Evolutionary conservation across 2,888 invertebrate genomes (phyloP), one percentile per base, ranked within the genome.

Genomic region (Dione vanillae): DNA sequence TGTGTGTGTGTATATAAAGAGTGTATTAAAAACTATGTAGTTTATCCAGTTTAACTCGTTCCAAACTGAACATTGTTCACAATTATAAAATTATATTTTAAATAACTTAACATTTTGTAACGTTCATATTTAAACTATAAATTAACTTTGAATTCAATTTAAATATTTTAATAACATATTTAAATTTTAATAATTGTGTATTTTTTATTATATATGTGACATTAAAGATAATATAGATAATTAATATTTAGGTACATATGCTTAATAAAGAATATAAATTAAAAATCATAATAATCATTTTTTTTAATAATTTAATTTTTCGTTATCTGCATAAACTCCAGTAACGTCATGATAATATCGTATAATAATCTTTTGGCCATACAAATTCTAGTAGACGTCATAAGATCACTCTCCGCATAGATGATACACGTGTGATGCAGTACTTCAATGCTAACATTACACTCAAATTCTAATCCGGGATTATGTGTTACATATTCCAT

Each of bases 41-140:
- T 61, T n/a, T 61, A 43, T 43, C 59, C 14, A 45, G 59, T 61
- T n/a, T 5, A 27, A 61, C 27, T 61, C 9, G 59, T 45, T 61
- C 14, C 43, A 43, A 43, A 20, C 20, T 10, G 1, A n/a, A 10
- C 27, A 43, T 54, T 51, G 11, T 51, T 20, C 1, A 20, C 19
- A 51, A 56, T 37, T 40, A 54, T n/a, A n/a, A n/a, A n/a, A 54
- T n/a, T 12, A 19, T 27, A 16, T 19, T 40, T 54, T 35, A 27
- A n/a, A 37, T 37, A 54, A 54, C 12, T 54, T 27, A 5, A 27
- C 5, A 54, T 16, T 7, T 9, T 35, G 27, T n/a, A 14, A 8
- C n/a, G 7, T 35, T 5, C 40, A 37, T 58, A 58, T 43, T 59
- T 59, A 43, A 59, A 59, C n/a, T 5, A 27, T 43, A 59, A 43